Evolutionary conservation across 2,888 invertebrate species (phyloP).

Genomic region (Mythimna albipuncta): DNA sequence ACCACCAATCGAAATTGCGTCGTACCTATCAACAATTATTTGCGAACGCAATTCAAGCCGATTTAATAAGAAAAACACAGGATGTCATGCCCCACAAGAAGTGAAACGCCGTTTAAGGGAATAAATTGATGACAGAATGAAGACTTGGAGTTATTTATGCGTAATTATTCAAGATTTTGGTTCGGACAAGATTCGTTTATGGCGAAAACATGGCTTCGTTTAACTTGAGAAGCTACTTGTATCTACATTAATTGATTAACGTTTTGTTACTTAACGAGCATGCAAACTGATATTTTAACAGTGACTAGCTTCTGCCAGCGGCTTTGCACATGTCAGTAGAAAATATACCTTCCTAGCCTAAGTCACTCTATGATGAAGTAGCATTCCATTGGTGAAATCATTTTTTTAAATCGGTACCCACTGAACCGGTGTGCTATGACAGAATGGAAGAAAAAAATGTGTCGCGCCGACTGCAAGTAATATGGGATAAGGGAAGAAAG

Average conservation of each 20-base stretch:
- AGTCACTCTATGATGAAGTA: too few species aligned
- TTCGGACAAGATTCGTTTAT: slow-evolving; percentile 43
- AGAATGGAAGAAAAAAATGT: too few species aligned
- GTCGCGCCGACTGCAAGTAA: too few species aligned
- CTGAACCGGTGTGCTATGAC: too few species aligned
- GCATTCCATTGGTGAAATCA: too few species aligned
- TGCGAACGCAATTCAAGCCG: slow-evolving; percentile 11
- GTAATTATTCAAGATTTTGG: slow-evolving; percentile 60
- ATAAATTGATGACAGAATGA: slow-evolving; percentile 50
- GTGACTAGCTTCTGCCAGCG: too few species aligned
- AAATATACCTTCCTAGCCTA: too few species aligned
- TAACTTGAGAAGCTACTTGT: slow-evolving; percentile 24
- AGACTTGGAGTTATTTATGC: slow-evolving; percentile 37
- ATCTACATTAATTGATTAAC: slow-evolving; percentile 29
- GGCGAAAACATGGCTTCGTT: slow-evolving; percentile 35
- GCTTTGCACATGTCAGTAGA: too few species aligned
- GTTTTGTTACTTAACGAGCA: slow-evolving; percentile 5
- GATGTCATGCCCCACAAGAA: slow-evolving; percentile 54
- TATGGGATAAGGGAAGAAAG: too few species aligned
- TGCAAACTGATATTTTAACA: too few species aligned
- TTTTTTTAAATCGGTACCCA: too few species aligned
- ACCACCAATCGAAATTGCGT: slow-evolving; percentile 11
- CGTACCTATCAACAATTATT: slow-evolving; percentile 22
- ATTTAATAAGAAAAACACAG: slow-evolving; percentile 48
- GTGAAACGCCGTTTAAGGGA: slow-evolving; percentile 35